Evolutionary conservation across 2,797 vertebrate species (phyloP), one percentile per base, ranked within the genome.

Genomic region (Fistularia tabacaria): DNA sequence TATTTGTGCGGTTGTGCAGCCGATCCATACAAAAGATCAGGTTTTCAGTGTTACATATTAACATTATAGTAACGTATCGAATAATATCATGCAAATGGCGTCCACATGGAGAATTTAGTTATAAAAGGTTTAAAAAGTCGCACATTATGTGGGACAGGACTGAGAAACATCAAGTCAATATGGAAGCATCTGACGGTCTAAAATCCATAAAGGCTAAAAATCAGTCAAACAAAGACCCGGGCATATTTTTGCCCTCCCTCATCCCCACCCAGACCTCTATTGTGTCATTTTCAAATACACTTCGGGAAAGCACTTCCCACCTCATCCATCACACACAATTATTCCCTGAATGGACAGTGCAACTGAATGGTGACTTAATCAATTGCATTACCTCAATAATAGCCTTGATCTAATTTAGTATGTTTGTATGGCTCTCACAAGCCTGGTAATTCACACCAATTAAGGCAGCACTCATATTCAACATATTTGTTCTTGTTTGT

Each of bases 381-480:
- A 83, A 56, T 71, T 51, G 50, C 54, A 73, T 82, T 73, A 62
- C 49, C 44, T 43, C 70, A 85, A 66, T 74, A 76, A 74, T 10
- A 56, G 56, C 70, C 49, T 64, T 76, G 71, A 79, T 85, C 82
- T 59, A 61, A 83, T 80, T 79, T 49, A 58, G 51, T 1, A 1
- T n/a, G 49, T 63, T 64, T 11, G 9, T 46, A 38, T 1, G 52
- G 46, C 65, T 60, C 65, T 63, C 73, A 79, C 63, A 79, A 64
- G 74, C 67, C 49, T 56, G 51, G 59, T 79, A 74, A 82, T 82
- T 77, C 64, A 51, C 45, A 47, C 58, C 72, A 80, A 83, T 86
- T 82, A 83, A 62, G 64, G 65, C 1, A 6, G 15, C 6, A 66
- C 68, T 72, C 45, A 37, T 64, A 76, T 69, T 64, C 9, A 55